Evolutionary conservation across 2,113 vertebrate genomes (phyloP), one percentile per base, ranked within the genome.

Genomic region (Pseudorasbora parva): DNA sequence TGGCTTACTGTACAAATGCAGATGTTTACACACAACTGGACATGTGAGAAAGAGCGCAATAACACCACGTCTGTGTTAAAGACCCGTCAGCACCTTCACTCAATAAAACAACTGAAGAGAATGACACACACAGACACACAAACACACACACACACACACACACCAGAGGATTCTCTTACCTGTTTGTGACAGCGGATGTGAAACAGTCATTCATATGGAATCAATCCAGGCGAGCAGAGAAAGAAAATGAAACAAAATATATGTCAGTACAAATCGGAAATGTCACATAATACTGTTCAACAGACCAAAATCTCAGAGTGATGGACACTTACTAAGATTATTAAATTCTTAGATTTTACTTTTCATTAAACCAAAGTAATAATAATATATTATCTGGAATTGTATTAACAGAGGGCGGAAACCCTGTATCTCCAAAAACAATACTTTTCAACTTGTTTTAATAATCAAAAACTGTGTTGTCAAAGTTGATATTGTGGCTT

Each of bases 161-260:
- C 30, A 30, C 30, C 8, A 79, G 41, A 21, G 11, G n/a, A 57
- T 41, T 74, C 5, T 84, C 87, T 93, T 90, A 92, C 92, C 93
- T 94, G 88, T 57, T 23, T 21, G 76, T 54, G 25, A 10, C 66
- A 49, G 2, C 33, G 21, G 51, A 81, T n/a, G n/a, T 21, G 41
- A 33, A 73, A 54, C 10, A 15, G 30, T 41, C 19, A 73, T 41
- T 59, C 81, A 79, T 17, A 47, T 33, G 51, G 73, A 81, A 90
- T 78, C 88, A 86, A 59, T 8, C 83, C 74, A 79, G 83, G 15
- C 23, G 21, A 74, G 81, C 19, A 59, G 49, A 78, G 64, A 56
- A 23, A 78, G 14, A 76, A 37, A 45, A 37, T 33, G 59, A 57
- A 68, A 76, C 37, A 59, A 51, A 69, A 56, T 78, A 43, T 45